These are phyloP conservation scores for Cynodonichthys magdalenae DNA, from an alignment of 2,797 vertebrate species.

Conservation along the genomic window DNA sequence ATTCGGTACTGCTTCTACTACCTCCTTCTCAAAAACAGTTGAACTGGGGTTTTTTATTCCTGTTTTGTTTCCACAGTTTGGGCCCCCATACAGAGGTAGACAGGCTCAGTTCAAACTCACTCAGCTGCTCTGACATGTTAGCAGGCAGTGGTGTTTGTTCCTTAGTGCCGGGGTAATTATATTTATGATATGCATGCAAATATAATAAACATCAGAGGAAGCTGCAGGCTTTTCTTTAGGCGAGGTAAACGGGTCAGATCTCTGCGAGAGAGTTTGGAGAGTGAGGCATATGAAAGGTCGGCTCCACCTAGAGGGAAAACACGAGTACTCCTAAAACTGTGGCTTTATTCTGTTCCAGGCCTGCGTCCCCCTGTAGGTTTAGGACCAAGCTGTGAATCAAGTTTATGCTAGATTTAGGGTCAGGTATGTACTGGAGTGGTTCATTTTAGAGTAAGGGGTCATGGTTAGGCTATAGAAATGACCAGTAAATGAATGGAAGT, in stretches of 20 bases:
- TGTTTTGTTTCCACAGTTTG: not conserved
- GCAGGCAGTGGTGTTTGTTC: not conserved
- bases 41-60: not conserved
- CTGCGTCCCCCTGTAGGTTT: constrained; percentile 9
- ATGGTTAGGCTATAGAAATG: too few relatives aligned
- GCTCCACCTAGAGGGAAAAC: constrained; percentile 52
- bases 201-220: constrained; percentile 23
- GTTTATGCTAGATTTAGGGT: too few relatives aligned
- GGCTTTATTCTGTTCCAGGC: constrained; percentile 19
- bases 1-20: not conserved
- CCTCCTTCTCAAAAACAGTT: not conserved
- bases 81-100: not conserved
- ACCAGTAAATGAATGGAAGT: too few relatives aligned
- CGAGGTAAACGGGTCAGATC: constrained; percentile 57
- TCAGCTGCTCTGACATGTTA: not conserved
- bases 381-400: too few relatives aligned
- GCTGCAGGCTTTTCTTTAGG: constrained; percentile 29
- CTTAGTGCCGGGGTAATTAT: constrained; percentile 7
- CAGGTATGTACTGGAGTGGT: too few relatives aligned
- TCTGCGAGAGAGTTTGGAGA: constrained; percentile 43
- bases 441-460: too few relatives aligned
- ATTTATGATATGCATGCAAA: constrained; percentile 35
- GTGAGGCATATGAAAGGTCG: constrained; percentile 48
- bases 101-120: constrained; percentile 3
- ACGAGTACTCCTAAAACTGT: constrained; percentile 42